Base-by-base conservation (phyloP, 2,113 vertebrate genomes). In the Pollachius pollachius region DNA sequence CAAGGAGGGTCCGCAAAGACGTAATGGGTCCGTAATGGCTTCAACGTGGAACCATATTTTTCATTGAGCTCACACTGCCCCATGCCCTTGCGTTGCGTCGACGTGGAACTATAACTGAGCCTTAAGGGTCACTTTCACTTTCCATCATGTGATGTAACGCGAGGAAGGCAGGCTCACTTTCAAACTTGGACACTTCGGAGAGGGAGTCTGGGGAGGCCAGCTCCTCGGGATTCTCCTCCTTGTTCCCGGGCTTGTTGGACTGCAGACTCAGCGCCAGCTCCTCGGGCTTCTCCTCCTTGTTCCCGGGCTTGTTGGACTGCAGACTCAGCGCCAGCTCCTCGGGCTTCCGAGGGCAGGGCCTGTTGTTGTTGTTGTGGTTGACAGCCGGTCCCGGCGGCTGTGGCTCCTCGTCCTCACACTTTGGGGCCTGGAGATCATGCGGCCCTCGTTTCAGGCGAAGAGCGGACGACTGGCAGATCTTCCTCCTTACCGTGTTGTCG, bases 181-280 rank as follows among this genome's bases (percentile, higher is more conserved):
- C 94, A 79, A 97, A 96, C 70, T 93, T 94, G 0, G 89, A 91
- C 15, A 90, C 71, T 59, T 91, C 89, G 74, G 85, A 23, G 1
- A 77, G 25, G 0, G 76, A 66, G 34, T 77, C 73, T 67, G 84
- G 75, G 34, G 81, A 89, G 15, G 78, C 17, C 0, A 70, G 74
- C 1, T 34, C 70, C 12, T 74, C 75, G 4, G 85, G 74, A 7
- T 56, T 70, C 25, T 81, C 77, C 12, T 63, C 69, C 0, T 21
- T 69, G 3, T 34, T 37, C 58, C 72, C 58, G 15, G 70, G 37
- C 0, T 8, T 3, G 52, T 41, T 1, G 0, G 12, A 37, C 0
- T 11, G 8, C 0, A 65, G 60, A n/a, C 74, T 6, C 1, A 77
- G 3, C 0, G 65, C 69, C 5, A 82, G 83, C 65, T 78, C 81